Evolutionary conservation across 2,888 invertebrate genomes (phyloP).

Genomic region (Incurvaria masculella): DNA sequence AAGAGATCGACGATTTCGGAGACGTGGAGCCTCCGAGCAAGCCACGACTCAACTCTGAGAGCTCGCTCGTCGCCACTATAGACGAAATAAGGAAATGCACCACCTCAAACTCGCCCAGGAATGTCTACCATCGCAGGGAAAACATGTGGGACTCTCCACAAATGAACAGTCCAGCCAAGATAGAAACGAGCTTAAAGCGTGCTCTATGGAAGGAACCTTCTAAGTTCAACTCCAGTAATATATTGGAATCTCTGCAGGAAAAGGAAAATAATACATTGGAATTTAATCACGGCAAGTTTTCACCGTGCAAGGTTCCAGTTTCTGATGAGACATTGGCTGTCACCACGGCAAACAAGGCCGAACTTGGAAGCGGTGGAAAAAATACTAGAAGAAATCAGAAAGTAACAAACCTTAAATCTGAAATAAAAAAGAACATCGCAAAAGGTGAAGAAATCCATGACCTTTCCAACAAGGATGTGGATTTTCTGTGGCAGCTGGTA

Average conservation of each 20-base stretch:
- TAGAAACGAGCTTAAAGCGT: slow-evolving; percentile 36
- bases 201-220: slow-evolving; percentile 50
- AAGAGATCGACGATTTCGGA: slow-evolving; percentile 56
- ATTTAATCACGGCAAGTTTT: slow-evolving; percentile 30
- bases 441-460: slow-evolving; percentile 31
- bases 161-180: slow-evolving; percentile 30
- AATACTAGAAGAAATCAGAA: slow-evolving; percentile 31
- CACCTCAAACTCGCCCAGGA: slow-evolving; percentile 54
- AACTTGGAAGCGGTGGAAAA: slow-evolving; percentile 22
- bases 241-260: slow-evolving; percentile 40
- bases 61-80: slow-evolving; percentile 61
- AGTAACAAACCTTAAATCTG: slow-evolving; percentile 25
- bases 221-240: slow-evolving; percentile 42
- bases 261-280: slow-evolving; percentile 36
- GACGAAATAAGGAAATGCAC: slow-evolving; percentile 60
- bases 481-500: slow-evolving; percentile 45
- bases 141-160: slow-evolving; percentile 47
- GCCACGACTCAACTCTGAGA: slow-evolving; percentile 49
- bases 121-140: slow-evolving; percentile 53
- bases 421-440: slow-evolving; percentile 29
- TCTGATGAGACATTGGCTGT: slow-evolving; percentile 21
- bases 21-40: slow-evolving; percentile 39
- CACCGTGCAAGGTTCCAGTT: slow-evolving; percentile 26
- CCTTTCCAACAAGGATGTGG: slow-evolving; percentile 42
- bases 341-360: slow-evolving; percentile 17